Percentiles rank a stretch among this genome's conserved stretches.
Evolutionary conservation across 2,113 vertebrate genomes (phyloP).

Genomic region (Aplodontia rufa): DNA sequence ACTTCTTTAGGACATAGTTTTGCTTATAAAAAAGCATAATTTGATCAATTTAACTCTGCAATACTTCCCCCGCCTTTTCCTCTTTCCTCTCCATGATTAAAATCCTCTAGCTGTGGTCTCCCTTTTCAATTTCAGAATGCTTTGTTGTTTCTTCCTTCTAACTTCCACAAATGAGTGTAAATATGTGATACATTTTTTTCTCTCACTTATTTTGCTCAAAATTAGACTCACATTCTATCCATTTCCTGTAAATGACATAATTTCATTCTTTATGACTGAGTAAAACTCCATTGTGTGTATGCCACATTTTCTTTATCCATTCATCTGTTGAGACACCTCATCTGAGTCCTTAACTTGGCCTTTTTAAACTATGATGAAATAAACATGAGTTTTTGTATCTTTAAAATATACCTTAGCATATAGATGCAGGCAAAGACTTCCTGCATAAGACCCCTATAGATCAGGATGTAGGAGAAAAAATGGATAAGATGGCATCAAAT

Average conservation of each 20-base stretch:
- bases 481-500: not conserved
- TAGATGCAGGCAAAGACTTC: not conserved
- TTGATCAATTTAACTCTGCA: not conserved
- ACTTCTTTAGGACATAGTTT: not conserved
- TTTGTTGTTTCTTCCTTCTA: not conserved
- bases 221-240: no score
- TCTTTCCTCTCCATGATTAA: not conserved
- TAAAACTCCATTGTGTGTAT: not conserved
- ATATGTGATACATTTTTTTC: not conserved
- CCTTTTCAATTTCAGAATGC: not conserved
- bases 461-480: not conserved
- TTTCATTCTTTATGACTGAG: no score
- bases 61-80: not conserved
- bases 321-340: not conserved
- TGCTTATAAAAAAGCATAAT: not conserved
- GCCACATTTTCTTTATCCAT: not conserved
- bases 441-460: no score
- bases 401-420: not conserved
- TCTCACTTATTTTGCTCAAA: not conserved
- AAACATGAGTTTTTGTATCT: not conserved
- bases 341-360: not conserved
- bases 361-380: not conserved
- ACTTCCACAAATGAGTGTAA: not conserved
- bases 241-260: no score
- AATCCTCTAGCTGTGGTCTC: not conserved